phyloP scores from a whole-genome alignment of 2,797 vertebrate species.

The Arvicola amphibius region DNA sequence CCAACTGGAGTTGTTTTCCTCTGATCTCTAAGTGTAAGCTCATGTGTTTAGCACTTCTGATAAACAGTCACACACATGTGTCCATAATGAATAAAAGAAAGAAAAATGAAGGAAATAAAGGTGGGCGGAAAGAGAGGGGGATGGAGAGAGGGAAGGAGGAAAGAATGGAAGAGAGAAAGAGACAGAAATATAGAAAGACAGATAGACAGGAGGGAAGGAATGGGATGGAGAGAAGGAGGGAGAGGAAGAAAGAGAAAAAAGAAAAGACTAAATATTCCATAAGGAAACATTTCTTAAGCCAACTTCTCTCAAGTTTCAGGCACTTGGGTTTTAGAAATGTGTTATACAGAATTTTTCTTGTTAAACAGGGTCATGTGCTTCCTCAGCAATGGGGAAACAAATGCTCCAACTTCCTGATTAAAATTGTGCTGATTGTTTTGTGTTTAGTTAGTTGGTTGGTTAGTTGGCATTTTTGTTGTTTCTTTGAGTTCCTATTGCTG shows the following conservation, averaged over 20 bases:
- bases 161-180: not conserved
- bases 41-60: not conserved
- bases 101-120: not conserved
- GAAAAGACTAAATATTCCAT: not conserved
- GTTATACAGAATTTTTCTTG: not conserved
- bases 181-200: no score
- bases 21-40: not conserved
- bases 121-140: not conserved
- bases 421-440: not conserved
- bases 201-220: not conserved
- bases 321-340: not conserved
- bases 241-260: rapidly evolving
- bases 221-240: not conserved
- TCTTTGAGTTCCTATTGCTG: no score
- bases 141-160: no score
- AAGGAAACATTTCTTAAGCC: not conserved
- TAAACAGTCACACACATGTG: not conserved
- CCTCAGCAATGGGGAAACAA: not conserved
- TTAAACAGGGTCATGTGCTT: not conserved
- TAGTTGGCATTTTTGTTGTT: no score
- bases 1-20: not conserved
- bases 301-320: not conserved
- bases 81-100: not conserved
- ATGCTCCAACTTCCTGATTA: not conserved
- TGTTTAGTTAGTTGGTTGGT: no score